Conservation (phyloP, 2,113 vertebrate genomes). For the Manacus vitellinus region DNA sequence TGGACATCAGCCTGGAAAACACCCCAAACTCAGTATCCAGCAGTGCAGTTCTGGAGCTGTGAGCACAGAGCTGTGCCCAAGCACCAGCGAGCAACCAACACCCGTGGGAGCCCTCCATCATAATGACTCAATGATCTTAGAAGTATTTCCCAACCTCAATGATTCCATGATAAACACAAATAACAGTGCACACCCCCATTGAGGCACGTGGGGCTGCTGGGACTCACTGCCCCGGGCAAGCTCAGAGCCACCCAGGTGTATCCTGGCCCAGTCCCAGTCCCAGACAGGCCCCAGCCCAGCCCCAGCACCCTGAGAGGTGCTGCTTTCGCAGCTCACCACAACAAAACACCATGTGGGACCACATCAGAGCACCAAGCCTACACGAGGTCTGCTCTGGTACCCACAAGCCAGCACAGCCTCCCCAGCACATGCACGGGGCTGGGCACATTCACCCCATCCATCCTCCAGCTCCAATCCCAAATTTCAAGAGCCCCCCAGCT, state of each 20-base stretch:
- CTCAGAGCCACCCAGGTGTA: accelerated
- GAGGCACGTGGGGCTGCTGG: accelerated
- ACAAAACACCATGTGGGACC: not conserved
- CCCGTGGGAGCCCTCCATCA: accelerated
- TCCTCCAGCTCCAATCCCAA: not conserved
- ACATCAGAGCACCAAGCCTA: not conserved
- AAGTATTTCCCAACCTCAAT: not conserved
- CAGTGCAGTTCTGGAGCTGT: not conserved
- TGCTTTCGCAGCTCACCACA: not conserved
- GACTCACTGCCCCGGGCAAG: not conserved
- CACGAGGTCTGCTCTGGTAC: not conserved
- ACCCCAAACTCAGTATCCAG: not conserved
- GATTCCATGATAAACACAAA: not conserved
- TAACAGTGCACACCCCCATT: accelerated
- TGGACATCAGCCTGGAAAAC: not conserved
- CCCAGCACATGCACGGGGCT: accelerated
- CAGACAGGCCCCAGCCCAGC: not conserved
- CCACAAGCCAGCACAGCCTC: not conserved
- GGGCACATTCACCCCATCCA: accelerated
- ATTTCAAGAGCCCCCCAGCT: not conserved
- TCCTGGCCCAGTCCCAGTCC: not conserved
- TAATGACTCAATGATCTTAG: not conserved
- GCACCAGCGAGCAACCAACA: accelerated
- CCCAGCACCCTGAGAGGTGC: accelerated
- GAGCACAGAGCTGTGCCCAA: not conserved